Base-by-base conservation (phyloP, 2,797 vertebrate species). In the Pangasius krempfi region DNA sequence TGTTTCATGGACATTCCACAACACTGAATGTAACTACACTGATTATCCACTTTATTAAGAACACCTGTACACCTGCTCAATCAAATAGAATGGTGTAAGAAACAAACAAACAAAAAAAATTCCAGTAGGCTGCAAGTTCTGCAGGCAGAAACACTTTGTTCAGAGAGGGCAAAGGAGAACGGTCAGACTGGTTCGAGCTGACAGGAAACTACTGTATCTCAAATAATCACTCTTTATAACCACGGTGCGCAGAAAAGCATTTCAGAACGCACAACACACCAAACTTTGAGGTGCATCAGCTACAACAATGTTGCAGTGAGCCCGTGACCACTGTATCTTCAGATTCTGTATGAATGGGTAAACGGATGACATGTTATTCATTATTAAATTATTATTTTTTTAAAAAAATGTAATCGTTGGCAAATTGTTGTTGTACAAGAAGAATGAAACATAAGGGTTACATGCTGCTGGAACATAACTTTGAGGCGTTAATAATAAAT, bases 1-100 rank as follows among this genome's bases (percentile, higher is more conserved):
- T 44, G 58, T 83, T 83, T 83, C 14, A 47, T 58, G 33, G 76
- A 58, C 20, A 58, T 79, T 79, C 50, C 50, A 56, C 14, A 79
- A 10, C n/a, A 56, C 5, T 79, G 30, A 80, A 58, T 58, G 18
- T 58, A 80, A 56, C 78, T 37, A 12, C 7, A 54, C 50, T 33
- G 0, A 5, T 50, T 22, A 58, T 33, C 18, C n/a, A 20, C 52
- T 80, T 80, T 54, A 56, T 56, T 9, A 33, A 30, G 0, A 56
- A 80, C 50, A 56, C 30, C n/a, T 56, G 76, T 8, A 79, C 16
- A 33, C n/a, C n/a, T 56, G 52, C 50, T 33, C 50, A 52, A 5
- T 14, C 13, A 22, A 30, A 79, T 2, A 54, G 50, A 54, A 79
- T 20, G 2, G n/a, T 30, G 76, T 16, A 47, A n/a, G 16, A 75